Conservation (phyloP, 2,888 invertebrate genomes). For the Lasioglossum lativentre region DNA sequence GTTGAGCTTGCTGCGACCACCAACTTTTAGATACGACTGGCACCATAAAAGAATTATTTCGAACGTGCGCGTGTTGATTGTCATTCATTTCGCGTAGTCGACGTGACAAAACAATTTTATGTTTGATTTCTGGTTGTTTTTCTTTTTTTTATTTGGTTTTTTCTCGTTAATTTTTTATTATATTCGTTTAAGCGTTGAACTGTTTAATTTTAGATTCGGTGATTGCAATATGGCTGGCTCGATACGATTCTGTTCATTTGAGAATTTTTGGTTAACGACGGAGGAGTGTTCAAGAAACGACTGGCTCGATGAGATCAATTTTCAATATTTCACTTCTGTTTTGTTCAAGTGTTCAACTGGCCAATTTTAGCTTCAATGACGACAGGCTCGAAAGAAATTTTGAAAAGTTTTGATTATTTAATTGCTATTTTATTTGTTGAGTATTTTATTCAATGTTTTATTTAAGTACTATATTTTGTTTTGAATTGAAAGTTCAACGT, state of each 20-base stretch:
- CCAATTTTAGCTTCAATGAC: too few species aligned
- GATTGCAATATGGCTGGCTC: not conserved
- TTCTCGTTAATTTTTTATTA: too few species aligned
- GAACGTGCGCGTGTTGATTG: too few species aligned
- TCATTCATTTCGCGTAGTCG: not conserved
- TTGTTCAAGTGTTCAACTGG: not conserved
- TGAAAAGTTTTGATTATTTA: too few species aligned
- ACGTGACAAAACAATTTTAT: not conserved
- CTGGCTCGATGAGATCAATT: not conserved
- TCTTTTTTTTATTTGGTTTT: too few species aligned
- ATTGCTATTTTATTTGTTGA: not conserved
- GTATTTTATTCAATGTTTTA: not conserved
- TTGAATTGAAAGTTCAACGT: not conserved
- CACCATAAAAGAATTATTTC: not conserved
- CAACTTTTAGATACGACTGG: not conserved
- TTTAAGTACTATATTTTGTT: not conserved
- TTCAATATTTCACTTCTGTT: not conserved
- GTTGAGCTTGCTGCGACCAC: not conserved
- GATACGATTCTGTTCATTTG: not conserved
- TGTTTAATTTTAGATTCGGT: not conserved
- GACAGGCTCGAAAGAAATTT: too few species aligned
- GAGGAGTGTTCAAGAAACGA: not conserved
- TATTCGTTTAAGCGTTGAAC: too few species aligned
- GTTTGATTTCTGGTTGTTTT: not conserved
- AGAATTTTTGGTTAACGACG: not conserved